Evolutionary conservation across 2,113 vertebrate species (phyloP), one percentile per base, ranked within the genome.

Genomic region (Progne subis): DNA sequence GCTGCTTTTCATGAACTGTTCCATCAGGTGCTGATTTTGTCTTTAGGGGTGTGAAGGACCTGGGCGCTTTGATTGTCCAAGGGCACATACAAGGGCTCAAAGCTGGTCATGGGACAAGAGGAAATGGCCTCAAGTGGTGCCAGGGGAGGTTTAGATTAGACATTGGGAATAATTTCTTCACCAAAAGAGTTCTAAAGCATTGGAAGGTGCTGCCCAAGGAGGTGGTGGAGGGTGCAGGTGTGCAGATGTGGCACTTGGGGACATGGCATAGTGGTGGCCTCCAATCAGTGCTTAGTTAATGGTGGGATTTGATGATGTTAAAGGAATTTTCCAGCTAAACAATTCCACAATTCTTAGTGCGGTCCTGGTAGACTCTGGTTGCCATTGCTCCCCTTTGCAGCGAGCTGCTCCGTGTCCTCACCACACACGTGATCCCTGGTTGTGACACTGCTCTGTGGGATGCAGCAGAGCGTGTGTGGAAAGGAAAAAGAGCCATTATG

Each of bases 361-460:
- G 9, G 17, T 63, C 47, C 28, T 92, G 60, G n/a, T 61, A 61
- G 44, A 12, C 9, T 34, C 67, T 32, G 18, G 18, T 82, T 64
- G 24, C 70, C 81, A 6, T 29, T 65, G 24, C 29, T 83, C 11
- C 41, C 43, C 59, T 92, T 92, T 14, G 0, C 39, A 39, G 7
- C 0, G 0, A 79, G 32, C 43, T 69, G 37, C 68, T 88, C 68
- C 0, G 0, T 74, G 53, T 55, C 31, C 26, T 83, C 8, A 11
- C 41, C 25, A n/a, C 49, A 26, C 1, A 1, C 1, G 4, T 5
- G 14, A 6, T 46, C 68, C 68, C 37, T 4, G 16, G 14, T 4
- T 17, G 12, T 41, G 72, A 6, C 2, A 0, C 24, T 17, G 37
- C 64, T 86, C 46, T 69, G 18, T 0, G 1, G 47, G 39, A 52